Evolutionary conservation across 1,140 invertebrate species (phyloP), one percentile per base, ranked within the genome.

Genomic region (Drosophila malerkotliana): DNA sequence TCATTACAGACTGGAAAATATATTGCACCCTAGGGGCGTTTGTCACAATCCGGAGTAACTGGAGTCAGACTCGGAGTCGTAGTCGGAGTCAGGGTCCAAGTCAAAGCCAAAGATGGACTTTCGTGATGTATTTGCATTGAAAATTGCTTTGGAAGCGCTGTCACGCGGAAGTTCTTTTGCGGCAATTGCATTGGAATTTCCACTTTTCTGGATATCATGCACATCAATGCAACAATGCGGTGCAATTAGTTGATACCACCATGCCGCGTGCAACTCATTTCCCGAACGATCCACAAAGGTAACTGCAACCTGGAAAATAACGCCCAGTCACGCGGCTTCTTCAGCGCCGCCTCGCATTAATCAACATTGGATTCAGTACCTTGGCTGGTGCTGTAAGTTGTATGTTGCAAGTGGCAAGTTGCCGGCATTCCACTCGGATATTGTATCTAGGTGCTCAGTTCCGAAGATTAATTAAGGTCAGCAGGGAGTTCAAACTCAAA

Each of bases 391-490:
- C 26, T 73, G 62, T 69, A 75, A 14, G 44, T 47, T 21, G 44
- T 15, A 3, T 21, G 14, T 18, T 10, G 18, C 26, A 34, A 21
- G 51, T 15, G 28, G 51, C 21, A 68, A 37, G 30, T 69, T 71
- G 47, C 58, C 52, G 32, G 62, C 66, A 72, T 74, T 62, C 74
- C 60, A 66, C 62, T 66, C 55, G 67, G 59, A 77, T 28, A 28
- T 28, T 67, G 45, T 64, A 47, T 47, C 15, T 47, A 64, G 59
- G 45, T 64, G 63, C 48, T 56, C 68, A 61, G 28, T 64, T 67
- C 60, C 60, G 47, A 67, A 77, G 82, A 87, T 87, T 87, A 87
- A 87, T 85, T 87, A 87, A 88, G 83, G 83, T 88, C 82, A 87
- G 59, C 21, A 67, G 66, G 51, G 53, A 74, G 74, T 64, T 58